phyloP scores from a whole-genome alignment of 2,888 invertebrate genomes.

The Machimus rusticus region DNA sequence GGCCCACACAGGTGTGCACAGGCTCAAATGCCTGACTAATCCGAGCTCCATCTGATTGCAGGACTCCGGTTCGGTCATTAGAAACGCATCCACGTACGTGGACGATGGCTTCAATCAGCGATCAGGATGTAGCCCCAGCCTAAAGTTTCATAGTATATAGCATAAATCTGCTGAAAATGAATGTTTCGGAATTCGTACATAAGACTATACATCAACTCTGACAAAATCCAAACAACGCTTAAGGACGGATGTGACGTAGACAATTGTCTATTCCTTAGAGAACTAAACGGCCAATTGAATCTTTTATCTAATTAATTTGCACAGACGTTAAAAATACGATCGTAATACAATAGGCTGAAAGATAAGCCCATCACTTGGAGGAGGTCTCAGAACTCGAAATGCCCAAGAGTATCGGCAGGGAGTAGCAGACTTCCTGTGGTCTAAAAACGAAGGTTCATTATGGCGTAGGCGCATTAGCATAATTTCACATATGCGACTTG shows the following conservation, averaged over 20 bases:
- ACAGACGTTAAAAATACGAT: background rate
- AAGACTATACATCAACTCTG: background rate
- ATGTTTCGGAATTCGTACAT: background rate
- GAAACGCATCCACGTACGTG: background rate
- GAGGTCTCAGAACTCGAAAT: background rate
- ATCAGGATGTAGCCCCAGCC: background rate
- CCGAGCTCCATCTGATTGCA: background rate
- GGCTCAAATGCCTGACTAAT: background rate
- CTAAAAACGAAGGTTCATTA: background rate
- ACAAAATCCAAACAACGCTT: background rate
- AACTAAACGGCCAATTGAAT: background rate
- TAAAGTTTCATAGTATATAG: background rate
- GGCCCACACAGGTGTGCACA: background rate
- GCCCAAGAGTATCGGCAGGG: background rate
- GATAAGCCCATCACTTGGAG: background rate
- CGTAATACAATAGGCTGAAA: background rate
- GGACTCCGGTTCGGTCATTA: background rate
- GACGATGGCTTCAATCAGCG: background rate
- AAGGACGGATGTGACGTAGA: background rate
- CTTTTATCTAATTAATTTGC: background rate
- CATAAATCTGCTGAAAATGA: background rate
- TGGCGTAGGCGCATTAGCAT: background rate
- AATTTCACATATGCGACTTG: constrained; percentile 22
- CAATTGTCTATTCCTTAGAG: background rate
- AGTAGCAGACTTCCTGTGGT: constrained; percentile 20